Evolutionary conservation across 2,888 invertebrate genomes (phyloP).

Genomic region (Cataglyphis albicans): DNA sequence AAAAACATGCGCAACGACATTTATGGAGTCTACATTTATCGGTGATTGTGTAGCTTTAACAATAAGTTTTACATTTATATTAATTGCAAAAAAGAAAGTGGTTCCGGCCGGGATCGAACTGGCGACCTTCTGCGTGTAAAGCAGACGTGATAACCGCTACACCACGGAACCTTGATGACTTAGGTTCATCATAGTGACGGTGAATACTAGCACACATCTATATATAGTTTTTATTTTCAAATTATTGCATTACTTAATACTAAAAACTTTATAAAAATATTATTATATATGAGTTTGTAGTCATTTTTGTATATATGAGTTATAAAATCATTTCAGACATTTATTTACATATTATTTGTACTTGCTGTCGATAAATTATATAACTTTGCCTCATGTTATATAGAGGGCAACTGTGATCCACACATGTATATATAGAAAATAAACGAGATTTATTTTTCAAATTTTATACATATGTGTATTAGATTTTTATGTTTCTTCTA

Average conservation of each 20-base stretch:
- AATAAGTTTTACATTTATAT: no score
- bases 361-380: slow-evolving; percentile 23
- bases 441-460: neutral
- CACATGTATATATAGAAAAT: neutral
- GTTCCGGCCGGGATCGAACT: slow-evolving; percentile 83
- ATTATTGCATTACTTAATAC: neutral
- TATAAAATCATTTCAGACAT: slow-evolving; percentile 6
- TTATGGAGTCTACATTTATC: no score
- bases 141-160: slow-evolving; percentile 84
- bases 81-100: slow-evolving; percentile 63
- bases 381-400: slow-evolving; percentile 5
- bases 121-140: slow-evolving; percentile 84
- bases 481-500: neutral
- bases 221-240: neutral
- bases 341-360: neutral
- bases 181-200: accelerated
- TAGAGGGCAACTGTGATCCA: slow-evolving; percentile 38
- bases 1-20: no score
- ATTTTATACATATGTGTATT: neutral
- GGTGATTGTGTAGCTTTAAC: no score
- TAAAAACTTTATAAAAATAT: neutral
- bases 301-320: neutral
- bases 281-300: neutral
- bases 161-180: slow-evolving; percentile 78
- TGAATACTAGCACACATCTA: neutral